These are phyloP conservation scores for Thymelicus lineola DNA, from an alignment of 2,888 invertebrate species.

Conservation along the genomic window DNA sequence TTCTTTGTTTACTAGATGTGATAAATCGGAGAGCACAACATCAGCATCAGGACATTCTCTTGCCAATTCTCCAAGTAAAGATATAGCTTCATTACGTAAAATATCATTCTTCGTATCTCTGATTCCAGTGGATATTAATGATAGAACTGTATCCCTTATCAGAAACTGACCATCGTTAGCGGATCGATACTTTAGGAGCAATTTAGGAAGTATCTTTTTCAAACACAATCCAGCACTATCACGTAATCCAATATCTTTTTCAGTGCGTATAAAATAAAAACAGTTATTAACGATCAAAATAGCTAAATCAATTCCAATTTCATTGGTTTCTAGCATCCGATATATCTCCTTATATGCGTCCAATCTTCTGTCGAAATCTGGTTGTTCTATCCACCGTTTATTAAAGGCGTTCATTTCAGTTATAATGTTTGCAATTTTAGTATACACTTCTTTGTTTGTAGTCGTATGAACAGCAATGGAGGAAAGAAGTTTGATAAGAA, in stretches of 20 bases:
- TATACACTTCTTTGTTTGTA: constrained; percentile 70
- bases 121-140: constrained; percentile 89
- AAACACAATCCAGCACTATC: constrained; percentile 92
- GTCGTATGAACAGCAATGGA: constrained; percentile 82
- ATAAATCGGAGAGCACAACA: constrained; percentile 89
- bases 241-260: constrained; percentile 93
- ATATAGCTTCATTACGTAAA: constrained; percentile 91
- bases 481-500: constrained; percentile 87
- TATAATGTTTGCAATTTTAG: constrained; percentile 83
- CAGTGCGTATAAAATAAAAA: constrained; percentile 90
- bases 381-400: constrained; percentile 95
- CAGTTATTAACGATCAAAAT: constrained; percentile 93
- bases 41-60: constrained; percentile 89
- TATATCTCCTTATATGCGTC: constrained; percentile 90
- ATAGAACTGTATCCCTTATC: constrained; percentile 90
- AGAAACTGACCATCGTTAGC: constrained; percentile 87
- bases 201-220: constrained; percentile 87
- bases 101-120: constrained; percentile 88
- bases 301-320: constrained; percentile 87
- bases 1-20: constrained; percentile 87
- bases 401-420: constrained; percentile 94
- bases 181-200: constrained; percentile 84
- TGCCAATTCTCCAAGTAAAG: constrained; percentile 90
- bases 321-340: constrained; percentile 72
- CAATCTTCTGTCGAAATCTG: constrained; percentile 93